Evolutionary conservation across 2,888 invertebrate species (phyloP).

Genomic region (Drosophila villosipedis): DNA sequence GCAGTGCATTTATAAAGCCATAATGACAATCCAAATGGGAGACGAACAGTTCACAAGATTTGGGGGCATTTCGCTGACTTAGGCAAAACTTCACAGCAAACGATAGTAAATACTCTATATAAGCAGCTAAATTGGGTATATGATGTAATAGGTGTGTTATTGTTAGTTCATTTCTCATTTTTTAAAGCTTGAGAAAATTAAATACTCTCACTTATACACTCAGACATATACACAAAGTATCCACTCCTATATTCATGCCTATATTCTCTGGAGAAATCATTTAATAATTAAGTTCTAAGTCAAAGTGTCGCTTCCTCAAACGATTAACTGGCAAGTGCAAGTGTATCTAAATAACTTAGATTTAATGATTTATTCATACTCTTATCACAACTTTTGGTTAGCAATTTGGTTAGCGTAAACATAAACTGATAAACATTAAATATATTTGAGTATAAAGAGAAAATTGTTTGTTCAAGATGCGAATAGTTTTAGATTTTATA

Average conservation of each 20-base stretch:
- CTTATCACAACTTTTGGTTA: background rate
- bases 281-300: background rate
- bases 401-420: background rate
- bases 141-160: background rate
- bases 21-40: constrained; percentile 53
- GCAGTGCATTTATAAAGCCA: constrained; percentile 42
- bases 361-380: background rate
- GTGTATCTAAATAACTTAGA: background rate
- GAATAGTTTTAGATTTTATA: background rate
- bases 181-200: background rate
- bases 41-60: constrained; percentile 36
- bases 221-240: background rate
- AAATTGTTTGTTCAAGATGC: background rate
- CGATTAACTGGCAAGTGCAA: background rate
- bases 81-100: constrained; percentile 31
- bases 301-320: background rate
- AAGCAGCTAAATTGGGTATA: background rate
- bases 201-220: background rate
- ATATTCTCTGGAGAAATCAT: background rate
- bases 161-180: background rate
- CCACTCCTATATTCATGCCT: background rate
- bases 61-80: constrained; percentile 49
- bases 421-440: background rate
- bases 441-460: background rate
- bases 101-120: background rate